Percentiles rank a stretch among this genome's conserved stretches.
Conservation (phyloP, 92 coral and sea anemone genomes). For the Montipora capitata region DNA sequence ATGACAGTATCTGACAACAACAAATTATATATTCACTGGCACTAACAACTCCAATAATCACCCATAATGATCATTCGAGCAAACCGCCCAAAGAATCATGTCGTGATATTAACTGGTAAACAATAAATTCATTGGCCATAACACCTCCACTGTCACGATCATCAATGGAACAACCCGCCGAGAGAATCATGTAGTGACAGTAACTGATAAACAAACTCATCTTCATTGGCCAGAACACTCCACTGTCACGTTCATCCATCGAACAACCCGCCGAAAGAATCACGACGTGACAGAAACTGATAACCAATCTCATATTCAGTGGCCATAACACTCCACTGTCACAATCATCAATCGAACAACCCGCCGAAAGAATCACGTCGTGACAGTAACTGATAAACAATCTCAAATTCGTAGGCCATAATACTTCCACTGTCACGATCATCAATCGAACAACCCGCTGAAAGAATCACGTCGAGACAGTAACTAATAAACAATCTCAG, state of each 20-base stretch:
- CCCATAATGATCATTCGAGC: not conserved
- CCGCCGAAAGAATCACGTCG: too few relatives aligned
- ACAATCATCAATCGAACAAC: too few relatives aligned
- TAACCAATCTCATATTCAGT: not conserved
- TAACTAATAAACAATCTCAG: too few relatives aligned
- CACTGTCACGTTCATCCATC: conserved; percentile 1
- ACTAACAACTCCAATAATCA: not conserved
- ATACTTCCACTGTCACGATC: too few relatives aligned
- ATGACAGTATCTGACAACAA: not conserved
- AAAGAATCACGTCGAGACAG: too few relatives aligned
- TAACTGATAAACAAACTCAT: not conserved
- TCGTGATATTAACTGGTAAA: not conserved
- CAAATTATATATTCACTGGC: not conserved
- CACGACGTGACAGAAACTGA: too few relatives aligned
- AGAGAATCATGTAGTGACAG: too few relatives aligned
- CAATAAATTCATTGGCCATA: conserved; percentile 3
- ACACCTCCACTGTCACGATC: not conserved
- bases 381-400: too few relatives aligned
- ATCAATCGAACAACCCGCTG: too few relatives aligned
- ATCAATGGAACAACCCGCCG: not conserved
- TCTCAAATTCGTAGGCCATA: too few relatives aligned
- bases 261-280: too few relatives aligned
- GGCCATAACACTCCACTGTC: not conserved
- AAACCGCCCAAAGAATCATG: not conserved
- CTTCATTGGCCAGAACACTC: not conserved